These are phyloP conservation scores for Notarius lentiginosus DNA, from an alignment of 2,113 vertebrate genomes.

Conservation along the genomic window DNA sequence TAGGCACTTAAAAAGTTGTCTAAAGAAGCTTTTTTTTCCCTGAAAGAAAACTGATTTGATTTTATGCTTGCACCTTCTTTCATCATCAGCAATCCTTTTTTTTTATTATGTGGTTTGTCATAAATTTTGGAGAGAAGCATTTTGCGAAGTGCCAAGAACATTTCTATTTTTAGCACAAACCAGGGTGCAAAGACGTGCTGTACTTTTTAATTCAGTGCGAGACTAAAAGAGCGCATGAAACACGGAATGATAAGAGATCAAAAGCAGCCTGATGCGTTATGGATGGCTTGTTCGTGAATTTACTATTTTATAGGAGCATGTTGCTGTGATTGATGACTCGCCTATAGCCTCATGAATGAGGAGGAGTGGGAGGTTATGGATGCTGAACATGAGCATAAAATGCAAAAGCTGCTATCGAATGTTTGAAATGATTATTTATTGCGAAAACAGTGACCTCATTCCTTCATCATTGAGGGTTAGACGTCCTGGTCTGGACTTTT, in stretches of 20 bases:
- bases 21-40: neutral
- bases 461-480: neutral
- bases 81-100: conserved; percentile 6
- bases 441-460: neutral
- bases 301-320: neutral
- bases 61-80: conserved; percentile 16
- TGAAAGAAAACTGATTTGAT: neutral
- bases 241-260: conserved; percentile 32
- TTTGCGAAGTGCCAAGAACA: conserved; percentile 10
- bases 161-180: conserved; percentile 5
- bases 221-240: conserved; percentile 38
- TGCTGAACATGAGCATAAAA: neutral
- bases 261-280: conserved; percentile 21
- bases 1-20: neutral
- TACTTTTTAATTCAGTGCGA: conserved; percentile 33
- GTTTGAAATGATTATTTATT: neutral
- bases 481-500: neutral
- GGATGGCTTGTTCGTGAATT: conserved; percentile 35
- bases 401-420: neutral
- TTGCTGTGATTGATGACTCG: conserved; percentile 8
- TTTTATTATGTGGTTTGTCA: neutral
- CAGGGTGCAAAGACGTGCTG: conserved; percentile 18
- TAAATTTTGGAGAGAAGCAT: neutral
- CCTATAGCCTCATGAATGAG: neutral
- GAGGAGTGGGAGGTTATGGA: neutral